phyloP scores from a whole-genome alignment of 2,797 vertebrate species.

The Sebastes paucispinis region DNA sequence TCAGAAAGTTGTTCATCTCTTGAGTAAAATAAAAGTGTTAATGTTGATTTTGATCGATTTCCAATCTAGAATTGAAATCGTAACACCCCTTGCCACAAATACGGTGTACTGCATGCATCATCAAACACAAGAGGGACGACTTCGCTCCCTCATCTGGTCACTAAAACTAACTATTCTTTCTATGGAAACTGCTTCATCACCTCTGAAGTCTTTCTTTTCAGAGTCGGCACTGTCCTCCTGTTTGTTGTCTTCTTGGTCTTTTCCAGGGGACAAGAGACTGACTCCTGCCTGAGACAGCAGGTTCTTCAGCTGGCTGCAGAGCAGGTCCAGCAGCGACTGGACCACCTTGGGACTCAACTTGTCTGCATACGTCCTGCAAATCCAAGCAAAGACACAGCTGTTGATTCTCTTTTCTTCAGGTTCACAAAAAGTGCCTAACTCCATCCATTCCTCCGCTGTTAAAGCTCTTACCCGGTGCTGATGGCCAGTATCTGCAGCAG shows the following conservation, averaged over 20 bases:
- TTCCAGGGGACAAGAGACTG: conserved; percentile 83
- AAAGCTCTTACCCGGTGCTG: conserved; percentile 90
- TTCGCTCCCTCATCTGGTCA: neutral
- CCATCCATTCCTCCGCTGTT: neutral
- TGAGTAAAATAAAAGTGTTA: too few species aligned
- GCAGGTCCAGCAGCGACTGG: conserved; percentile 94
- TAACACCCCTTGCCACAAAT: too few species aligned
- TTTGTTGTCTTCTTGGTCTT: conserved; percentile 83
- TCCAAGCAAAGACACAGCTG: neutral
- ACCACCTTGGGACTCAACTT: conserved; percentile 96
- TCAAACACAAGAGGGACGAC: neutral
- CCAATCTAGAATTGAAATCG: too few species aligned
- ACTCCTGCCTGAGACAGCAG: conserved; percentile 93
- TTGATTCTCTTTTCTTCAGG: neutral
- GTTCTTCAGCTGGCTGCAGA: conserved; percentile 98
- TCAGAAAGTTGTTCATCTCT: too few species aligned
- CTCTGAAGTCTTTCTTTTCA: conserved; percentile 94
- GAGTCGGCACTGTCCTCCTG: conserved; percentile 83
- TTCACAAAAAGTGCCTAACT: neutral
- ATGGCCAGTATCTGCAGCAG: conserved; percentile 97
- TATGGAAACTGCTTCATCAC: conserved; percentile 62
- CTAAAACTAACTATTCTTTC: neutral
- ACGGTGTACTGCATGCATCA: neutral
- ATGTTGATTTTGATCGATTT: too few species aligned
- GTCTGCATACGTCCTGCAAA: conserved; percentile 93